Base-by-base conservation (phyloP, 2,113 vertebrate genomes). In the Caretta caretta region DNA sequence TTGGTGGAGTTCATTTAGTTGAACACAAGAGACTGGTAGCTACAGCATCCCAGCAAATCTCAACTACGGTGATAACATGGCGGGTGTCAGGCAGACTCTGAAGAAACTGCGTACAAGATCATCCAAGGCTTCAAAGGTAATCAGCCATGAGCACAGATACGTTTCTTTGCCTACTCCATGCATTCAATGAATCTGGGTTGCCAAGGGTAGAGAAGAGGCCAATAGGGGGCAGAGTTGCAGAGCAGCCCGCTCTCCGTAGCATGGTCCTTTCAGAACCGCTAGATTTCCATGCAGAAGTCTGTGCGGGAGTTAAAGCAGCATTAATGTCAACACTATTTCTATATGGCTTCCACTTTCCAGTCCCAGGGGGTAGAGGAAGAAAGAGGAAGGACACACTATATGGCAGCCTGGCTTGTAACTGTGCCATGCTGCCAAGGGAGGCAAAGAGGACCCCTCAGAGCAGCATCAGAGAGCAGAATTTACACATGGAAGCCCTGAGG, bases 61-160 rank as follows among this genome's bases (percentile, higher is more conserved):
- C 65, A n/a, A 22, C 9, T 22, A 38, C 10, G 65, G 65, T 20
- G 19, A 72, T 72, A 72, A 16, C 24, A 48, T 14, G 42, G 12
- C 5, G 24, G 42, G 6, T 48, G 46, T 48, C 75, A 78, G 42
- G 42, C 22, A 27, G 38, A 76, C 9, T 16, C 17, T 24, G 72
- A 42, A 76, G 46, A 78, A 78, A 78, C 38, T 27, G 27, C 10
- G 5, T 48, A 25, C 25, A 22, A 25, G 24, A 46, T 27, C 12
- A 8, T 46, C 27, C 75, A 48, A 6, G 4, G 75, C 75, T 48
- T 78, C 12, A 46, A 48, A 48, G 24, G 42, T 25, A 5, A 76
- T 25, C 72, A 38, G 10, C 24, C 38, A 27, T 13, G 11, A 78
- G 29, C 75, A 78, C 6, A 4, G 42, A 1, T 0, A 0, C 1